Evolutionary conservation across 2,888 invertebrate genomes (phyloP).

Genomic region (Odontocerum albicorne): DNA sequence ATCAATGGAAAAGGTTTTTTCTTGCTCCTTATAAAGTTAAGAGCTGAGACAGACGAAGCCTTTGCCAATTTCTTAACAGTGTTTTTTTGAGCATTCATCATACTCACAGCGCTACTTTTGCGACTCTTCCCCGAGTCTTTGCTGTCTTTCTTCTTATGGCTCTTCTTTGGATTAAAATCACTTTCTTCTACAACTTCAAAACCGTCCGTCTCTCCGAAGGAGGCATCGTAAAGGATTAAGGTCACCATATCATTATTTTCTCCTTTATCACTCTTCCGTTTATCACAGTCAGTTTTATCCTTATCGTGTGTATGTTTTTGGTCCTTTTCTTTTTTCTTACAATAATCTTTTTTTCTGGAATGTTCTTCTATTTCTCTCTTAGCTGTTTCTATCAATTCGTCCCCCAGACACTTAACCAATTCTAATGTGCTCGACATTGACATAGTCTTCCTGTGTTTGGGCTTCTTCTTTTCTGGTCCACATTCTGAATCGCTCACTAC

Average conservation of each 20-base stretch:
- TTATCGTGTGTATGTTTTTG: conserved; percentile 6
- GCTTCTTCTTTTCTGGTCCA: conserved; percentile 44
- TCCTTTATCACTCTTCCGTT: conserved; percentile 4
- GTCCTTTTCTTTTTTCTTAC: conserved; percentile 47
- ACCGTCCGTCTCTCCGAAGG: conserved; percentile 40
- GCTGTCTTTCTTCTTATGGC: conserved; percentile 49
- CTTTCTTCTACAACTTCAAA: conserved; percentile 45
- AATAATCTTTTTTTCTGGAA: conserved; percentile 42
- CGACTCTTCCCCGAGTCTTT: conserved; percentile 46
- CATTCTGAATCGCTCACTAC: conserved; percentile 55
- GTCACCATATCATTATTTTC: conserved; percentile 25
- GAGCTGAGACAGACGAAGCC: conserved; percentile 51
- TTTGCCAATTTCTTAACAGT: conserved; percentile 40
- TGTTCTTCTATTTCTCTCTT: conserved; percentile 50
- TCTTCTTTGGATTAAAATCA: conserved; percentile 46
- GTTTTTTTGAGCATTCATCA: conserved; percentile 34
- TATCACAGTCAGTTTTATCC: conserved; percentile 8
- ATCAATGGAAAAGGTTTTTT: conserved; percentile 48
- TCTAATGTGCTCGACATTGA: conserved; percentile 55
- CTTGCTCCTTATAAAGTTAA: conserved; percentile 51
- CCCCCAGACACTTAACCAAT: conserved; percentile 53
- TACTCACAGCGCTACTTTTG: conserved; percentile 23
- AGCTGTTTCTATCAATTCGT: conserved; percentile 52
- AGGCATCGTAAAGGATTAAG: conserved; percentile 30
- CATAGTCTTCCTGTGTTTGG: conserved; percentile 53